A percentile compares a stretch with the other conserved stretches of the same genome.
Conservation (phyloP, 2,113 vertebrate species). For the Motacilla alba region DNA sequence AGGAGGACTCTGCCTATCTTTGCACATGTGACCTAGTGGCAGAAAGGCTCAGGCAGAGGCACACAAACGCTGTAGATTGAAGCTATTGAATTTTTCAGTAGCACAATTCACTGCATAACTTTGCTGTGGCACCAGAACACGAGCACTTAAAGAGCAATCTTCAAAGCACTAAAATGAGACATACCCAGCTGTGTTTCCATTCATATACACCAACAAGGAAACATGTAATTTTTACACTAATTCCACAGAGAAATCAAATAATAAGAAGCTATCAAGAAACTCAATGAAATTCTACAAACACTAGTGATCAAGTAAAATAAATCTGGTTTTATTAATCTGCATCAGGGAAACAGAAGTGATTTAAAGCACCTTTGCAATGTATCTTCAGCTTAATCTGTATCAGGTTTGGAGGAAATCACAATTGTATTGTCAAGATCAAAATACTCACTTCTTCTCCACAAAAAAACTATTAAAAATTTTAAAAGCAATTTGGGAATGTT, state of each 20-base stretch:
- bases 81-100: constrained; percentile 17
- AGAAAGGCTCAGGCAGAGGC: not conserved
- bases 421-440: not conserved
- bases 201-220: not conserved
- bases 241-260: not conserved
- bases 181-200: not conserved
- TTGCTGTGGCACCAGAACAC: not conserved
- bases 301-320: not conserved
- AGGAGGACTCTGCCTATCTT: not conserved
- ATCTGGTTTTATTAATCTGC: not conserved
- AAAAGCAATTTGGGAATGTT: not conserved
- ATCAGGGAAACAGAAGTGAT: not conserved
- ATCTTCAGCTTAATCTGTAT: not conserved
- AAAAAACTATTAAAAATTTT: not conserved
- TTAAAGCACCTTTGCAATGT: not conserved
- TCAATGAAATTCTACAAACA: not conserved
- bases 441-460: not conserved
- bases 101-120: not conserved
- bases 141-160: not conserved
- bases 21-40: not conserved
- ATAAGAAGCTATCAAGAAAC: not conserved
- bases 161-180: not conserved
- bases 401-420: not conserved
- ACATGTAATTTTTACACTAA: not conserved
- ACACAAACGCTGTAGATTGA: not conserved